Base-by-base conservation (phyloP, 1,140 invertebrate genomes). In the Sipha flava region DNA sequence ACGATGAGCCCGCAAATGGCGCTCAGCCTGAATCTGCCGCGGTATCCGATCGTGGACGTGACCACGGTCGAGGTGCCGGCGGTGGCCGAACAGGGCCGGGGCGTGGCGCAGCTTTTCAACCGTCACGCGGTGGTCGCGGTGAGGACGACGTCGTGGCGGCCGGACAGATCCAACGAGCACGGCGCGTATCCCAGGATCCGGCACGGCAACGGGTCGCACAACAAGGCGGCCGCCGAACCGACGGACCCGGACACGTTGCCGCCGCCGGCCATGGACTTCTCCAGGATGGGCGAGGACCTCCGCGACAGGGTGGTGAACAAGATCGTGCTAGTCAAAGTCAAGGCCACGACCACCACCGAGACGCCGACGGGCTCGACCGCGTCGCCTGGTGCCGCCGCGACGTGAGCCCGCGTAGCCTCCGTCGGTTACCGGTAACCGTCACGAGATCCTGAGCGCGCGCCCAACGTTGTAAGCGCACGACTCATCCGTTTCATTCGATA, bases 31-130 rank as follows among this genome's bases (percentile, higher is more conserved):
- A 83, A 29, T 29, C 79, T 45, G 52, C 68, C 40, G 54, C 57
- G 34, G 49, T 81, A 82, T 57, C 83, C 83, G 5, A 82, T 83
- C 43, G 77, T 83, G 18, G 83, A 83, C 62, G 59, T 83, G 37
- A 82, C 81, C 45, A 83, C 82, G 5, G 52, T 83, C 18, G 82
- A 83, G 73, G 49, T 82, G 2, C 81, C 83, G 7, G 81, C 80
- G 12, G 82, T 82, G 26, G 75, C 16, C 0, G 2, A n/a, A n/a
- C n/a, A n/a, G n/a, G n/a, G n/a, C n/a, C n/a, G n/a, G n/a, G n/a
- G n/a, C n/a, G n/a, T n/a, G n/a, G n/a, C n/a, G n/a, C n/a, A n/a
- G n/a, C n/a, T n/a, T n/a, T n/a, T n/a, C n/a, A n/a, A n/a, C n/a
- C n/a, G n/a, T n/a, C n/a, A n/a, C n/a, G n/a, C n/a, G n/a, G 14